These are phyloP conservation scores for Coboldia fuscipes DNA, from an alignment of 1,140 invertebrate species.

Conservation along the genomic window DNA sequence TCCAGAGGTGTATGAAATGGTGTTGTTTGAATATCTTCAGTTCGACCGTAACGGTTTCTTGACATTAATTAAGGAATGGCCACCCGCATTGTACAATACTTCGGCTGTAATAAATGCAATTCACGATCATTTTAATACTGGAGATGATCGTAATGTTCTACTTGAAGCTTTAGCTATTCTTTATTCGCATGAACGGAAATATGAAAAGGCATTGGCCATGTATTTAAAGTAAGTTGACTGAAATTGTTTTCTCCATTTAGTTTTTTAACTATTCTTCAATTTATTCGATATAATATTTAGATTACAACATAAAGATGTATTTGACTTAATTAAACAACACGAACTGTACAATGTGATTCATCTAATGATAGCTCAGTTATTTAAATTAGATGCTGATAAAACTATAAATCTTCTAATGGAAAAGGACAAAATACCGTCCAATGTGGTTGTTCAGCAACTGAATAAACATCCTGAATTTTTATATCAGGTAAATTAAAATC, in stretches of 20 bases:
- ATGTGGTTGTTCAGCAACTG: conserved; percentile 64
- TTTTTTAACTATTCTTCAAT: conserved; percentile 6
- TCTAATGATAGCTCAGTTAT: conserved; percentile 73
- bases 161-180: conserved; percentile 78
- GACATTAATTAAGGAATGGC: conserved; percentile 74
- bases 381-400: conserved; percentile 70
- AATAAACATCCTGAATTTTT: conserved; percentile 51
- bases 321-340: conserved; percentile 66
- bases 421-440: conserved; percentile 54
- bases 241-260: background rate
- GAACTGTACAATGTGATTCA: conserved; percentile 61
- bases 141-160: conserved; percentile 45
- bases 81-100: conserved; percentile 64
- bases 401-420: conserved; percentile 69
- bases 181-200: conserved; percentile 76
- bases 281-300: conserved; percentile 15
- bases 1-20: conserved; percentile 84
- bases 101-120: conserved; percentile 68
- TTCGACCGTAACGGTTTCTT: conserved; percentile 72
- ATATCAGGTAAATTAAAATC: conserved; percentile 32
- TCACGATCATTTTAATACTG: conserved; percentile 47
- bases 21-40: conserved; percentile 83
- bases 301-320: conserved; percentile 68
- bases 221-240: conserved; percentile 52
- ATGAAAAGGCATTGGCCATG: conserved; percentile 80